Evolutionary conservation across 2,797 vertebrate genomes (phyloP).

Genomic region (Acanthis flammea): DNA sequence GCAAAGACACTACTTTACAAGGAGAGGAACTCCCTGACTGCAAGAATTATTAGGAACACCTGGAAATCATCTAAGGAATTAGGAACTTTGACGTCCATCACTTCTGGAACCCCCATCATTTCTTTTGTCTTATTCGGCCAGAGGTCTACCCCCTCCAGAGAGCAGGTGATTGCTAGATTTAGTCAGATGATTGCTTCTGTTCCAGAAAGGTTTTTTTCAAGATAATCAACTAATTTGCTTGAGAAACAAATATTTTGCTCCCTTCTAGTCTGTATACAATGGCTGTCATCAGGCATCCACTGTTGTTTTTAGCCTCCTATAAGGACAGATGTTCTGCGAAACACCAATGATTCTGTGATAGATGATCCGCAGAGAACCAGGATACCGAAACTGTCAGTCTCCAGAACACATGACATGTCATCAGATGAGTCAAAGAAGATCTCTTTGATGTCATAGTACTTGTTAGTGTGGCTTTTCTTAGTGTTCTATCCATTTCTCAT

Average conservation of each 20-base stretch:
- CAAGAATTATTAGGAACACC: not conserved
- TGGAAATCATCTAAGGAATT: not conserved
- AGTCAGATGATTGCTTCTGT: not conserved
- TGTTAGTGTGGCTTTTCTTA: not conserved
- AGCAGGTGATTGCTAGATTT: not conserved
- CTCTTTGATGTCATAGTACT: not conserved
- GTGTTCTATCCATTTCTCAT: not conserved
- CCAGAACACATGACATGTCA: not conserved
- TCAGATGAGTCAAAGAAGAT: not conserved
- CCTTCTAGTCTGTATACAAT: not conserved
- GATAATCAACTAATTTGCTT: not conserved
- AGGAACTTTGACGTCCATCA: not conserved
- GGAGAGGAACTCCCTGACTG: not conserved
- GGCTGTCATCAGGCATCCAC: not conserved
- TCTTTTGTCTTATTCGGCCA: not conserved
- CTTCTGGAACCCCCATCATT: not conserved
- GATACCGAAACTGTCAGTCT: rapidly evolving
- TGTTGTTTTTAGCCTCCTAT: not conserved
- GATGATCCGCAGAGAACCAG: not conserved
- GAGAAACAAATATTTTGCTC: not conserved
- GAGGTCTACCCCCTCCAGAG: not conserved
- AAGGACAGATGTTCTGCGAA: not conserved
- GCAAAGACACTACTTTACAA: not conserved
- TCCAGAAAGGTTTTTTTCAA: not conserved
- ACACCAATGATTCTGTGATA: not conserved